These are phyloP conservation scores for Mactra quadrangularis DNA, from an alignment of 1,140 invertebrate species.

Conservation along the genomic window DNA sequence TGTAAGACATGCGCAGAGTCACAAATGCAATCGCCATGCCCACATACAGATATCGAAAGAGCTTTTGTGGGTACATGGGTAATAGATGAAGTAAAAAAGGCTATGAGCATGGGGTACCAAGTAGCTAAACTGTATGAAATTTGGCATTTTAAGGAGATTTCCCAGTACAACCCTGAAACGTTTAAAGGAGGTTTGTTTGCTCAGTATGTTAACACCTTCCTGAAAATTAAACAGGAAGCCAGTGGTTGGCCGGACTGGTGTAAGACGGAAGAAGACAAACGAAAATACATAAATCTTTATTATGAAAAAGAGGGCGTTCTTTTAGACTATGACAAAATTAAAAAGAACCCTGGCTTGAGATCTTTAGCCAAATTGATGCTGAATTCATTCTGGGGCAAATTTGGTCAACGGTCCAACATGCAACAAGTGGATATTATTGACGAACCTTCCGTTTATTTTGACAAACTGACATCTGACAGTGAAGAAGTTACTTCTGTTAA, in stretches of 20 bases:
- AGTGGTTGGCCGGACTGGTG: slow-evolving; percentile 62
- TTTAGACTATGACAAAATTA: slow-evolving; percentile 78
- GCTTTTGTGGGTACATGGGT: slow-evolving; percentile 16
- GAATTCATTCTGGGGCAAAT: slow-evolving; percentile 59
- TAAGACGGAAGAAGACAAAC: slow-evolving; percentile 50
- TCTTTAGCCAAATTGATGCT: slow-evolving; percentile 57
- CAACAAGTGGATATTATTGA: slow-evolving; percentile 9
- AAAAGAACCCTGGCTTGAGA: slow-evolving; percentile 78
- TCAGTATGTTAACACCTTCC: slow-evolving; percentile 66
- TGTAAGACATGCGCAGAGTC: slow-evolving; percentile 41
- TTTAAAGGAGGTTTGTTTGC: slow-evolving; percentile 57
- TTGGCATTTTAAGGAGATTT: slow-evolving; percentile 38
- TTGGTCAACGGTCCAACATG: slow-evolving; percentile 52
- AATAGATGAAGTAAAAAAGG: slow-evolving; percentile 24
- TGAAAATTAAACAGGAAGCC: slow-evolving; percentile 71
- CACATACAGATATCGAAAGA: slow-evolving; percentile 21
- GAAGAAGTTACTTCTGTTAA: slow-evolving; percentile 35
- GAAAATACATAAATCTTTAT: slow-evolving; percentile 72
- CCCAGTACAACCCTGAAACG: slow-evolving; percentile 23
- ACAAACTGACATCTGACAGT: slow-evolving; percentile 66
- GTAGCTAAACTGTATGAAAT: slow-evolving; percentile 43
- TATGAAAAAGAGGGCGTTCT: slow-evolving; percentile 76
- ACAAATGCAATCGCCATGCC: slow-evolving; percentile 17
- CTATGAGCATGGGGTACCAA: too few species aligned
- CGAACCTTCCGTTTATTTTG: slow-evolving; percentile 58